Conservation (phyloP, 2,797 vertebrate genomes). For the Iguana delicatissima region DNA sequence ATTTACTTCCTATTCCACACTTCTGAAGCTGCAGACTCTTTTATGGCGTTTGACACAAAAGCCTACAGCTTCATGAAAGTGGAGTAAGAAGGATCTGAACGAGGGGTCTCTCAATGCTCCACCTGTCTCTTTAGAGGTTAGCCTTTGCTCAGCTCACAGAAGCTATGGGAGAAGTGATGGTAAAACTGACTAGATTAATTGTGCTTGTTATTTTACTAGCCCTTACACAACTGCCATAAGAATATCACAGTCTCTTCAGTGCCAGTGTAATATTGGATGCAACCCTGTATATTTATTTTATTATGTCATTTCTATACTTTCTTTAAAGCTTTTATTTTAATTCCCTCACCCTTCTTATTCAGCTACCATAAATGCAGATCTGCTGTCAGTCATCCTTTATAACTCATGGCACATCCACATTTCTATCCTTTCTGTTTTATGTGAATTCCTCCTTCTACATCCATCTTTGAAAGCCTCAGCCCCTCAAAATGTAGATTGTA, state of each 20-base stretch:
- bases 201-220: not conserved
- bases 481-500: not conserved
- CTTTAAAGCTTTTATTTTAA: not conserved
- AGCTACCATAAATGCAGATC: not conserved
- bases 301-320: not conserved
- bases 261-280: too few relatives aligned
- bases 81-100: too few relatives aligned
- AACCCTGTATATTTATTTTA: not conserved
- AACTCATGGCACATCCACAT: too few relatives aligned
- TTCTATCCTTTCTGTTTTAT: not conserved
- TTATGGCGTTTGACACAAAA: too few relatives aligned
- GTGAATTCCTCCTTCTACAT: not conserved
- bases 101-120: too few relatives aligned
- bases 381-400: not conserved
- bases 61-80: too few relatives aligned
- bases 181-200: not conserved
- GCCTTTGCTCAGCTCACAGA: too few relatives aligned
- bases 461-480: not conserved
- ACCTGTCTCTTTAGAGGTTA: too few relatives aligned
- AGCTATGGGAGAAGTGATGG: too few relatives aligned
- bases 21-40: too few relatives aligned
- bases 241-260: too few relatives aligned
- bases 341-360: not conserved
- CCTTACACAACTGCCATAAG: not conserved
- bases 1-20: too few relatives aligned